Evolutionary conservation across 1,140 invertebrate genomes (phyloP), one percentile per base, ranked within the genome.

Genomic region (Drosophila micromelanica): DNA sequence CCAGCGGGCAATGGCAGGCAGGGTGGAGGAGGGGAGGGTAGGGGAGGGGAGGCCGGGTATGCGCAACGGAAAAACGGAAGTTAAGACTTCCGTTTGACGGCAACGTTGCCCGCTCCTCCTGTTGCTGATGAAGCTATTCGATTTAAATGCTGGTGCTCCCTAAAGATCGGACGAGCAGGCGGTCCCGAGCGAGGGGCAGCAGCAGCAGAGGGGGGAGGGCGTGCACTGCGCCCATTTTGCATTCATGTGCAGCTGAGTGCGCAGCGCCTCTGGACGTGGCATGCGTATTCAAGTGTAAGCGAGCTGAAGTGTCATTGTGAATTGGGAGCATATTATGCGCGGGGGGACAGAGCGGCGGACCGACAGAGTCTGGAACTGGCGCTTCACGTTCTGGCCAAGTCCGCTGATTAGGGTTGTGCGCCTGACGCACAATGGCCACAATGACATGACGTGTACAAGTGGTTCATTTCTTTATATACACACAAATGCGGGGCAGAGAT

Each of bases 381-480:
- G 46, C 42, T 54, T 20, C 23, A 46, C 51, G 27, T 27, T 52
- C 43, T 60, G 65, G 51, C 52, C 52, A 65, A 62, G 79, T 84
- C 80, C 82, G 65, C 84, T 87, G 82, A 87, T 87, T 87, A 87
- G 82, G 82, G 82, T 89, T 79, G 65, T 45, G 43, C 40, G 20
- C 75, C 37, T 35, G 49, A 32, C 61, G 51, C 57, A 87, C 82
- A 87, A 87, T 87, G 79, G 71, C 76, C 76, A 65, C 65, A 65
- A 72, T 89, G 81, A 80, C 76, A 71, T 86, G 82, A 87, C 82
- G 82, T 87, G 82, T 87, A 89, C 65, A 87, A 87, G 82, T 89
- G 82, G 46, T 32, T 43, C 43, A 42, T 40, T 45, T 57, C 62
- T 38, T 40, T 32, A 13, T n/a, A 23, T 40, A n/a, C 1, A 32